A percentile compares a stretch with the other conserved stretches of the same genome.
phyloP scores from a whole-genome alignment of 2,888 invertebrate species.

The Carcina quercana region DNA sequence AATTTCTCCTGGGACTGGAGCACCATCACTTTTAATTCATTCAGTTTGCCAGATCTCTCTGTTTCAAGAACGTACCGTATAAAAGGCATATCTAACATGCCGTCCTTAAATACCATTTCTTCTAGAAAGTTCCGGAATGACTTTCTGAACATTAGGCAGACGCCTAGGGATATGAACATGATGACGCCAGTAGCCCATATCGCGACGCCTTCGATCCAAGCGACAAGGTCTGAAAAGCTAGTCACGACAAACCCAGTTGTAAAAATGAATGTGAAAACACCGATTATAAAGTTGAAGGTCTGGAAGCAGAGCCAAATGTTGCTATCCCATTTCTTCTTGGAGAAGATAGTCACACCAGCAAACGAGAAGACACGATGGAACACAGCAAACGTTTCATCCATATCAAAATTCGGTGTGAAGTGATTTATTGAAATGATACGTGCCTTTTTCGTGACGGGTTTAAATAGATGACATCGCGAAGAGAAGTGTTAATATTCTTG shows the following conservation, averaged over 20 bases:
- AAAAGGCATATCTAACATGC: constrained; percentile 39
- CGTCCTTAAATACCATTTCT: constrained; percentile 30
- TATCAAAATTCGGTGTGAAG: constrained; percentile 19
- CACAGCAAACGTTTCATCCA: constrained; percentile 43
- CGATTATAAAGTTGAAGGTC: constrained; percentile 43
- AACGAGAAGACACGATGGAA: constrained; percentile 46
- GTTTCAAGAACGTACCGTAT: constrained; percentile 27
- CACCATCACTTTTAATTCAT: constrained; percentile 40
- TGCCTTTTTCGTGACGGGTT: constrained; percentile 19
- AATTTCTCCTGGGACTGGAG: constrained; percentile 36
- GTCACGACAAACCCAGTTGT: constrained; percentile 43
- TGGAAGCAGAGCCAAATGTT: constrained; percentile 41
- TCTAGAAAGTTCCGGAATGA: constrained; percentile 41
- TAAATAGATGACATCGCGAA: constrained; percentile 24
- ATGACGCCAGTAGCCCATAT: constrained; percentile 59
- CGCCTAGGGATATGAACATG: constrained; percentile 46
- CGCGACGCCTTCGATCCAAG: constrained; percentile 57
- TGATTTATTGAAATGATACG: constrained; percentile 21
- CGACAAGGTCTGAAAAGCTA: constrained; percentile 30
- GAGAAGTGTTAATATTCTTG: constrained; percentile 3
- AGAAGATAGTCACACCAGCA: constrained; percentile 48
- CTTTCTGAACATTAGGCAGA: constrained; percentile 43
- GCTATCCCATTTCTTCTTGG: constrained; percentile 38
- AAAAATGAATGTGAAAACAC: constrained; percentile 41
- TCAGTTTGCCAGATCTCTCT: constrained; percentile 24